Evolutionary conservation across 2,888 invertebrate genomes (phyloP).

Genomic region (Hyposoter didymator): DNA sequence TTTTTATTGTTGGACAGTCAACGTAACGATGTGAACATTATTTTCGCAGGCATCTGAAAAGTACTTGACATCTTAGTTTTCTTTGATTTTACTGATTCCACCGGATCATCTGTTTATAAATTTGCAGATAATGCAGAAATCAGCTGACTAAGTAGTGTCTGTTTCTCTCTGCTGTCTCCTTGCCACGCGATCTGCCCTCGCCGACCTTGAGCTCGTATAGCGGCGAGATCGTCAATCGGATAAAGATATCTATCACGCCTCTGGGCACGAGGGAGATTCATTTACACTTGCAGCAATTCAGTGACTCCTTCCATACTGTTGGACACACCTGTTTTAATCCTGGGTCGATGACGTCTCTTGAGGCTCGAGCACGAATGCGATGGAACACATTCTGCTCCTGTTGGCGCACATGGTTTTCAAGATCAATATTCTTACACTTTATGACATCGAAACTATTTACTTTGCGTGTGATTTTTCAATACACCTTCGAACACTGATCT

Average conservation of each 20-base stretch:
- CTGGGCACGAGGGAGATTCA: conserved; percentile 60
- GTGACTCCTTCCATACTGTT: conserved; percentile 42
- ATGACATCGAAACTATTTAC: neutral
- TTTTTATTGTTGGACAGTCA: neutral
- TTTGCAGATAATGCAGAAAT: conserved; percentile 17
- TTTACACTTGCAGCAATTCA: conserved; percentile 51
- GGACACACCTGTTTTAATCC: conserved; percentile 60
- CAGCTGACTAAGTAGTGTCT: conserved; percentile 39
- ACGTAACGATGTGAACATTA: conserved; percentile 23
- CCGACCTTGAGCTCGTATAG: conserved; percentile 60
- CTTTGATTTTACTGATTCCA: neutral
- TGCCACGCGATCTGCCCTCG: conserved; percentile 35
- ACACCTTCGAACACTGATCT: neutral
- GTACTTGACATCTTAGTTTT: conserved; percentile 17
- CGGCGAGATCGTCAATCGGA: conserved; percentile 50
- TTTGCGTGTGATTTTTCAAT: neutral
- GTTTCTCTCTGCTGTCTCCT: conserved; percentile 28
- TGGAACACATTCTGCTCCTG: conserved; percentile 34
- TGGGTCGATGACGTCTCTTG: conserved; percentile 57
- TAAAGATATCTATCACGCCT: conserved; percentile 59
- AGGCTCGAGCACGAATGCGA: conserved; percentile 31
- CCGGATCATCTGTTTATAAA: neutral
- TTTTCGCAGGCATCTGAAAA: neutral
- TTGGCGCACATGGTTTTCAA: neutral
- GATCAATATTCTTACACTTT: neutral